These are phyloP conservation scores for Montipora foliosa DNA, from an alignment of 64 coral and sea anemone genomes.

Conservation along the genomic window DNA sequence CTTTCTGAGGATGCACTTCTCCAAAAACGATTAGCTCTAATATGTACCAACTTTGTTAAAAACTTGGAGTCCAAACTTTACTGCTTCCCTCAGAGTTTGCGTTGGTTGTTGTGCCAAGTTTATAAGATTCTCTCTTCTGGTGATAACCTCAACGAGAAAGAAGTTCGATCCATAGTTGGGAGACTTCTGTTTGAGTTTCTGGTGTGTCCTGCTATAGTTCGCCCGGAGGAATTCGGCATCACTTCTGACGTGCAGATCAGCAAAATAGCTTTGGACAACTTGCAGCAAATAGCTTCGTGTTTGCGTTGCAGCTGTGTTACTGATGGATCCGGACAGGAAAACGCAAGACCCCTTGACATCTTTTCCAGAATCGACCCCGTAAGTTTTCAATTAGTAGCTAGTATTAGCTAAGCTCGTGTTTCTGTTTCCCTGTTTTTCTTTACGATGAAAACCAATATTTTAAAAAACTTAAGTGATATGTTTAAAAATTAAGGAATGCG, in stretches of 20 bases:
- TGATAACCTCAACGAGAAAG: conserved; percentile 67
- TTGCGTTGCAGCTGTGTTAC: conserved; percentile 51
- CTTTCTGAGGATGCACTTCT: conserved; percentile 73
- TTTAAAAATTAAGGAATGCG: no score
- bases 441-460: neutral
- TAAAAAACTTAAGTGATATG: no score
- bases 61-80: conserved; percentile 89
- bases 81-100: conserved; percentile 91
- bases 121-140: conserved; percentile 65
- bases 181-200: conserved; percentile 89
- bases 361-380: conserved; percentile 50
- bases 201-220: conserved; percentile 87
- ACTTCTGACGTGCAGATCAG: conserved; percentile 95
- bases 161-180: conserved; percentile 68
- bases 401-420: neutral
- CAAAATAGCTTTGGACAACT: conserved; percentile 76
- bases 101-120: conserved; percentile 88
- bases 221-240: conserved; percentile 90
- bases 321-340: conserved; percentile 6
- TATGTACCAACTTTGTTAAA: conserved; percentile 83
- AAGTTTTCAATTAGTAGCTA: neutral
- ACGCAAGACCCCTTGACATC: conserved; percentile 5
- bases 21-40: conserved; percentile 61
- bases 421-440: neutral
- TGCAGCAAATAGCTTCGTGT: conserved; percentile 85